Conservation (phyloP, 2,888 invertebrate genomes). For the Folsomia manolachei region DNA sequence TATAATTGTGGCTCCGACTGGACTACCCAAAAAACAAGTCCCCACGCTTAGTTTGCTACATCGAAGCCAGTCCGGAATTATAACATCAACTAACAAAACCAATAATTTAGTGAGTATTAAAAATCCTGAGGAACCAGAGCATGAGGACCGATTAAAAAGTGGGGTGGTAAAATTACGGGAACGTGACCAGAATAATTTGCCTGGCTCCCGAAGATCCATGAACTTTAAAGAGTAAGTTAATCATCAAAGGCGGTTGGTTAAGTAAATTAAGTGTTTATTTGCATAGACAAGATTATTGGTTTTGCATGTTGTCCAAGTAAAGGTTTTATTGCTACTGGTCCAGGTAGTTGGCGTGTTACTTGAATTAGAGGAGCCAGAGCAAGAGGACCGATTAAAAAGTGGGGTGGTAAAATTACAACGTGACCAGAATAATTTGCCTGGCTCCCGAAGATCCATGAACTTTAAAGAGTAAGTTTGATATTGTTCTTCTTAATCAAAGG, state of each 20-base stretch:
- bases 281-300: too few relatives aligned
- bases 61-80: not conserved
- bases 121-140: not conserved
- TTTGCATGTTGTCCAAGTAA: too few relatives aligned
- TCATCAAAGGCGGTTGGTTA: too few relatives aligned
- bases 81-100: too few relatives aligned
- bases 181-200: conserved; percentile 4
- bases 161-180: not conserved
- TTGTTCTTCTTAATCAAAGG: too few relatives aligned
- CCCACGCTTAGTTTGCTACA: not conserved
- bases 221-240: not conserved
- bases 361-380: not conserved
- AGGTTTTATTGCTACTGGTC: too few relatives aligned
- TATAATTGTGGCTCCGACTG: not conserved
- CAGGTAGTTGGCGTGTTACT: too few relatives aligned
- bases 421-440: not conserved
- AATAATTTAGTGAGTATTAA: not conserved
- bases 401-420: not conserved
- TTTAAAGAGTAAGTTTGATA: conserved; percentile 2
- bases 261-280: too few relatives aligned
- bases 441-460: not conserved
- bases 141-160: not conserved
- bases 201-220: not conserved
- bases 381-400: not conserved
- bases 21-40: not conserved